Evolutionary conservation across 2,888 invertebrate species (phyloP), one percentile per base, ranked within the genome.

Genomic region (Yponomeuta plumbellus): DNA sequence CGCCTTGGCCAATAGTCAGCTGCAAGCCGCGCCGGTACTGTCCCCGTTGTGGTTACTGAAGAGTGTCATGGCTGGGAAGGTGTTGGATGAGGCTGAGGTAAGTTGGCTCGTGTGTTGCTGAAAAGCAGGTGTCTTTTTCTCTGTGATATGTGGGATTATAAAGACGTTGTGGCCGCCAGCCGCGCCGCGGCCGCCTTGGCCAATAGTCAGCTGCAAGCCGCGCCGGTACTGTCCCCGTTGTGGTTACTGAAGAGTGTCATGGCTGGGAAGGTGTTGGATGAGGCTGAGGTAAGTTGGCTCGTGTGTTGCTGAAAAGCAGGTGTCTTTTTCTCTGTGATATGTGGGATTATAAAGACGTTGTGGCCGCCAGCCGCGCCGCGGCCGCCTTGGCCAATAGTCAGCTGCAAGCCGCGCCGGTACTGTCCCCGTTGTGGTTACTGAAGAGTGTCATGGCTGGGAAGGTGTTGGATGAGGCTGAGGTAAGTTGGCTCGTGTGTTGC

Each of bases 221-320:
- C 44, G 2, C 69, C 74, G 68, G 93, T 92, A 71, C 93, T 93
- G 8, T 83, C 88, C 1, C 61, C 4, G 81, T 85, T 11, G 71
- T 59, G 39, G 59, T 17, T 65, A 23, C 23, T 58, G 23, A n/a
- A 26, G 11, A 56, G 65, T 26, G 57, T 65, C 3, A 17, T 2
- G 2, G 56, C 20, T 8, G 57, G 56, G 56, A 44, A 44, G 44
- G 44, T 13, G 44, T 13, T 44, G 11, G 13, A 44, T 44, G 44
- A 44, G 8, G 44, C 44, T 10, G 44, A 44, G 11, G 44, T 44
- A 44, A 3, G 6, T 39, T 39, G 39, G 39, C n/a, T n/a, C n/a
- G n/a, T n/a, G n/a, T n/a, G n/a, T n/a, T n/a, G n/a, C n/a, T n/a
- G n/a, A n/a, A n/a, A n/a, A n/a, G n/a, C n/a, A n/a, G n/a, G n/a